A percentile compares a stretch with the other conserved stretches of the same genome.
phyloP scores from a whole-genome alignment of 2,797 vertebrate species.

The Synaphobranchus kaupii region DNA sequence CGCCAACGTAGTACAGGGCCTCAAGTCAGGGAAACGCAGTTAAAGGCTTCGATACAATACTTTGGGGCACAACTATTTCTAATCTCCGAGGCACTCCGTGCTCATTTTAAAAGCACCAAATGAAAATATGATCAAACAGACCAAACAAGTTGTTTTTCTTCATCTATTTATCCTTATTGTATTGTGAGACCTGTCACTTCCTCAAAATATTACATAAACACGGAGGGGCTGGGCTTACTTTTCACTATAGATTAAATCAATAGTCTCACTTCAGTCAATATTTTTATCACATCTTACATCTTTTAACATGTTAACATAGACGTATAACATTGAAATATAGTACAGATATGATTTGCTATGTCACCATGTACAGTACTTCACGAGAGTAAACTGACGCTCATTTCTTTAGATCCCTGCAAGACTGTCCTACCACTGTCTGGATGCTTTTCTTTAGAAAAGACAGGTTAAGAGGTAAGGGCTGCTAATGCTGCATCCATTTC shows the following conservation, averaged over 20 bases:
- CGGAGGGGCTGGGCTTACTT: not conserved
- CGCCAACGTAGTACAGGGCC: not conserved
- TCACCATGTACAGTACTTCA: not conserved
- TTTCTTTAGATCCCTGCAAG: not conserved
- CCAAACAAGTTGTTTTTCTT: not conserved
- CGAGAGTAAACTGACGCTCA: not conserved
- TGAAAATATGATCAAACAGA: not conserved
- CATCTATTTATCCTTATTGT: not conserved
- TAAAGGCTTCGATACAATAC: not conserved
- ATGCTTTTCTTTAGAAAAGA: too few species aligned
- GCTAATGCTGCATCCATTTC: too few species aligned
- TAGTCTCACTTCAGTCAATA: not conserved
- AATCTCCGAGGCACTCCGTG: not conserved
- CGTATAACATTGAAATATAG: not conserved
- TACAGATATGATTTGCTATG: not conserved
- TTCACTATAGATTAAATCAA: not conserved
- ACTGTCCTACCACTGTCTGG: not conserved
- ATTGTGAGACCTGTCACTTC: not conserved
- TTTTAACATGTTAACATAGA: not conserved
- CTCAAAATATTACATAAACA: not conserved
- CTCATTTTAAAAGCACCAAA: not conserved
- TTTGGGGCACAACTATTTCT: too few species aligned
- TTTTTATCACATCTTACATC: not conserved
- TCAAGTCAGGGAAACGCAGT: not conserved
- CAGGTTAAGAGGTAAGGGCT: not conserved